A percentile compares a stretch with the other conserved stretches of the same genome.
These are phyloP conservation scores for Anguilla rostrata DNA, from an alignment of 2,113 vertebrate genomes.

Conservation along the genomic window DNA sequence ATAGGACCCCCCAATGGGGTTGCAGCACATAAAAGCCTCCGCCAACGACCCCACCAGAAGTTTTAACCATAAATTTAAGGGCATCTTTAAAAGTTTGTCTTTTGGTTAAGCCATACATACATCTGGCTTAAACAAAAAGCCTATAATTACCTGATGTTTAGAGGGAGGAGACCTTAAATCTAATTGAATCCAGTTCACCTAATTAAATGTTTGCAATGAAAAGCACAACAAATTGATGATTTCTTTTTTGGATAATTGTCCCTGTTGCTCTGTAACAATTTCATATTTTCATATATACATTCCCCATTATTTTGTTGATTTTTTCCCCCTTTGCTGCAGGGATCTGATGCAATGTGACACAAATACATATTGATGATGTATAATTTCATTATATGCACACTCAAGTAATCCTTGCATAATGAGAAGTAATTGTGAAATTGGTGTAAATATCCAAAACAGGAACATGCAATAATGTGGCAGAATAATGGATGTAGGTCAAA, in stretches of 20 bases:
- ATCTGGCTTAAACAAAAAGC: background rate
- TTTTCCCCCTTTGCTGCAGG: background rate
- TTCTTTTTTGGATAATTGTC: conserved; percentile 41
- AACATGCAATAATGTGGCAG: conserved; percentile 37
- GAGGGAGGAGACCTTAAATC: background rate
- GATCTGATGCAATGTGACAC: conserved; percentile 32
- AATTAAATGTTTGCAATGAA: conserved; percentile 34
- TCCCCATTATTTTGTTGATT: background rate
- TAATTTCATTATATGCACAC: conserved; percentile 24
- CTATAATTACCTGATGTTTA: background rate
- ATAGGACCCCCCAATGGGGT: background rate
- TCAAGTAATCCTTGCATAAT: conserved; percentile 36
- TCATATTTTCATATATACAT: conserved; percentile 29
- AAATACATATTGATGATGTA: conserved; percentile 44
- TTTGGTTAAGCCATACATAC: background rate
- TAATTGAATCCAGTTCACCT: conserved; percentile 27
- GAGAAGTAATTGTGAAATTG: conserved; percentile 55
- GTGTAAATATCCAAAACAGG: conserved; percentile 56
- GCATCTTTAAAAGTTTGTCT: background rate
- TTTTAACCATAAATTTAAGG: background rate
- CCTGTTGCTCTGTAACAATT: conserved; percentile 41
- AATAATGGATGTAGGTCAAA: conserved; percentile 40
- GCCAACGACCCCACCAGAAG: background rate
- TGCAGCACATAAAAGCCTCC: background rate
- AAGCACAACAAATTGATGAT: conserved; percentile 41